Conservation (phyloP, 35 echinoderm and acorn worm genomes). For the Ptychodera flava region DNA sequence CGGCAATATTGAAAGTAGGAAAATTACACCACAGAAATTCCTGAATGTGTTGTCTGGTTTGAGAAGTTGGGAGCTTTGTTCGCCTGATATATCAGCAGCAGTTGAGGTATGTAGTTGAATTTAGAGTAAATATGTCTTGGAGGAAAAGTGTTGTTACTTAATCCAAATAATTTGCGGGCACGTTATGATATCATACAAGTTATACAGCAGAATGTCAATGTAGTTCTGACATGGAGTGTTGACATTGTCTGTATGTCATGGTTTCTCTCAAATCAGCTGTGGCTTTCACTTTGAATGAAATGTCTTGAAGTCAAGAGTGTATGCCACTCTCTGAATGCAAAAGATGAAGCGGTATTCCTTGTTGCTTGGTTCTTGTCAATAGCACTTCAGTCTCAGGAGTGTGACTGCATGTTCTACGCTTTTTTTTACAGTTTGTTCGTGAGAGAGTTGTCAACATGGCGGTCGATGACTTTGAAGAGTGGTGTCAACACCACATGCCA, state of each 20-base stretch:
- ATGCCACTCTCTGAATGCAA: background rate
- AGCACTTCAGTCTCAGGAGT: no score
- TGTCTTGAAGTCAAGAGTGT: background rate
- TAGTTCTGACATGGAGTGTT: background rate
- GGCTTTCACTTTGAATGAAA: background rate
- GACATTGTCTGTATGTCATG: background rate
- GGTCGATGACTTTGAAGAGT: constrained; percentile 84
- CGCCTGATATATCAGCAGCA: constrained; percentile 87
- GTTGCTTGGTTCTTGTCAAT: constrained; percentile 10
- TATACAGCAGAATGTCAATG: background rate
- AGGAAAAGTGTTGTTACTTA: background rate
- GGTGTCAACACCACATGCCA: constrained; percentile 80
- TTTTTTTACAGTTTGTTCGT: constrained; percentile 72
- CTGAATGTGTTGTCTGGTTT: constrained; percentile 64
- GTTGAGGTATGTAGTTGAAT: constrained; percentile 61
- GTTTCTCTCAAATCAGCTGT: background rate
- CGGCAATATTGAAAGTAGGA: constrained; percentile 87
- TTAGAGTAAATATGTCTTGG: background rate
- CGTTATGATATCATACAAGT: background rate
- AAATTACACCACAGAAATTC: constrained; percentile 93
- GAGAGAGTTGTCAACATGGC: constrained; percentile 88
- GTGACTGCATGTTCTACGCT: no score
- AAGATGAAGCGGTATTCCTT: background rate
- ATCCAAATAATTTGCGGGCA: background rate
- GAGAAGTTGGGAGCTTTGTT: constrained; percentile 87